phyloP scores from a whole-genome alignment of 2,113 vertebrate species.

The Urocolius indicus region DNA sequence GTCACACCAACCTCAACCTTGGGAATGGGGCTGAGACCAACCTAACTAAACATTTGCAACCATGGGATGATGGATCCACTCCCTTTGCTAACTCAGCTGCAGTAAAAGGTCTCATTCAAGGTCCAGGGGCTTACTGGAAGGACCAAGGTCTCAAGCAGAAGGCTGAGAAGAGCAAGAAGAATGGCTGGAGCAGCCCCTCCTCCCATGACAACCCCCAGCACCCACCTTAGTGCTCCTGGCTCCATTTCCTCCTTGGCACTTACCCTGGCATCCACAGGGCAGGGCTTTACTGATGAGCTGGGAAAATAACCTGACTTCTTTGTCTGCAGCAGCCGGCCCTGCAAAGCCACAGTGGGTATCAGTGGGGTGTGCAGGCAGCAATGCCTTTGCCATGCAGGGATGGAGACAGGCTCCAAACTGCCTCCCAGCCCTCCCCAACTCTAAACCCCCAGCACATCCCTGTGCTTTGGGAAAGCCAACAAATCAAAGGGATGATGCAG shows the following conservation, averaged over 20 bases:
- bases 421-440: neutral
- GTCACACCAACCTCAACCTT: neutral
- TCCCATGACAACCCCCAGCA: neutral
- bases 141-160: neutral
- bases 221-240: fast-evolving
- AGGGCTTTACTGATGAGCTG: conserved; percentile 92
- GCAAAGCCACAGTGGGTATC: neutral
- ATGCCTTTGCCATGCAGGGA: neutral
- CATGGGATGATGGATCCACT: neutral
- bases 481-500: fast-evolving
- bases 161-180: neutral
- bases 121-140: neutral
- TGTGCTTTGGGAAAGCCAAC: neutral
- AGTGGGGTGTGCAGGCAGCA: fast-evolving
- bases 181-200: neutral
- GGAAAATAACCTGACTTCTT: conserved; percentile 94
- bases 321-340: conserved; percentile 90
- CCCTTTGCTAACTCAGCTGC: fast-evolving
- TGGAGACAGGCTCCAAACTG: neutral
- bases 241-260: neutral
- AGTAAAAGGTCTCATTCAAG: neutral
- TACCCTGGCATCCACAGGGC: conserved; percentile 90
- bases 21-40: neutral
- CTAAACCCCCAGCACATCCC: fast-evolving
- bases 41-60: neutral